phyloP scores from a whole-genome alignment of 1,140 invertebrate species.

The Drosophila subobscura region DNA sequence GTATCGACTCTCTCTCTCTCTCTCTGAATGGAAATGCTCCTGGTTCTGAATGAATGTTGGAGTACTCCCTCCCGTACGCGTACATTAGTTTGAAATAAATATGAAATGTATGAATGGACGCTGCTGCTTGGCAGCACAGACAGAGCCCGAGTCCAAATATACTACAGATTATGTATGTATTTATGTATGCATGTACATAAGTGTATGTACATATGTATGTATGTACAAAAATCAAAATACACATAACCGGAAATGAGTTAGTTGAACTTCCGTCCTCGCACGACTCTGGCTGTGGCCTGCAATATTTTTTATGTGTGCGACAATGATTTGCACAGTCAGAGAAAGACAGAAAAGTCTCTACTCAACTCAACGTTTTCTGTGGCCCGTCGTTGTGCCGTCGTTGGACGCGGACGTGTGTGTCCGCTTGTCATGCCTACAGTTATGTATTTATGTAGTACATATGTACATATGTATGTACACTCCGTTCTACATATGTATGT shows the following conservation, averaged over 20 bases:
- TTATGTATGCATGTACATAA: no score
- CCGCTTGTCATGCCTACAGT: conserved; percentile 42
- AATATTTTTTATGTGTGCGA: conserved; percentile 73
- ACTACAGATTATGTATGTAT: no score
- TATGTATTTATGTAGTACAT: conserved; percentile 18
- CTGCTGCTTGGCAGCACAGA: no score
- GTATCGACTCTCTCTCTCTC: not conserved
- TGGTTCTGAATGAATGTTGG: conserved; percentile 45
- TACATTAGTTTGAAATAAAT: conserved; percentile 30
- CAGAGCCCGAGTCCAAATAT: no score
- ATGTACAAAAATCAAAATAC: conserved; percentile 18
- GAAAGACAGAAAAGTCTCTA: conserved; percentile 19
- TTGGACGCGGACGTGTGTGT: conserved; percentile 19
- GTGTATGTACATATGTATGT: no score
- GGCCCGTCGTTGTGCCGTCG: conserved; percentile 22
- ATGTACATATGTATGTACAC: conserved; percentile 2
- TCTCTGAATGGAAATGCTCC: conserved; percentile 36
- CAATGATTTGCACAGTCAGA: conserved; percentile 79
- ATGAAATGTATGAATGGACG: conserved; percentile 53
- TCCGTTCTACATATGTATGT: no score
- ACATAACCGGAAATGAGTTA: conserved; percentile 82
- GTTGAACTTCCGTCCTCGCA: conserved; percentile 80
- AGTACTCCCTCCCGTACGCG: no score
- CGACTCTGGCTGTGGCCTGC: conserved; percentile 70
- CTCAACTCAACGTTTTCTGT: no score